Base-by-base conservation (phyloP, 2,113 vertebrate species). In the Chrysemys picta region DNA sequence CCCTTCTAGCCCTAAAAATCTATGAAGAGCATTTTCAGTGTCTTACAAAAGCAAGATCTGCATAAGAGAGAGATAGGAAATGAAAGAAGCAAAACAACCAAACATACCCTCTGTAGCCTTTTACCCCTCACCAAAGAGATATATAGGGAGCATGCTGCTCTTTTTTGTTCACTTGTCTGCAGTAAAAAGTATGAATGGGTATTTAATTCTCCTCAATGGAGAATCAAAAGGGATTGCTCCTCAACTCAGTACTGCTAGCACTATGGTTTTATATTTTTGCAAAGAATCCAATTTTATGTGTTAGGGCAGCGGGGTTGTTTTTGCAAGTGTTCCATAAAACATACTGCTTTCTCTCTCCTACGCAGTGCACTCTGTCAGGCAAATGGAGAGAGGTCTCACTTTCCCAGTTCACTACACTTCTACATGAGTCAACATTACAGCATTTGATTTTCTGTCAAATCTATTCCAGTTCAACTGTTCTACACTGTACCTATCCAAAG, bases 371-470 rank as follows among this genome's bases (percentile, higher is more conserved):
- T 59, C 21, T 0, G 1, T 16, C n/a, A 57, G 80, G 47, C 11
- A 2, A 12, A n/a, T 14, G 35, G n/a, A 10, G 19, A 13, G 27
- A 82, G 72, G 56, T 52, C 90, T 13, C 65, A 52, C 2, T 5
- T 3, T 76, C 79, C 65, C 1, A 1, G 35, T 24, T 21, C 72
- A 89, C 57, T 14, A 47, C 2, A 1, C 3, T 89, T 45, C 8
- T 29, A 11, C 1, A 16, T 16, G 3, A 50, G 31, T 31, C 50
- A 84, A 50, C 42, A 82, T 42, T 14, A 86, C 52, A 3, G 10
- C 2, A 38, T 1, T 35, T 53, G 17, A n/a, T 88, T 27, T 56
- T 72, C 84, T 84, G 82, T 31, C 52, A 59, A 0, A 0, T 11
- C 45, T 85, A 85, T 59, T 49, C 52, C n/a, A 27, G 69, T 87